These are phyloP conservation scores for Danaus chrysippus DNA, from an alignment of 2,888 invertebrate genomes.

Conservation along the genomic window DNA sequence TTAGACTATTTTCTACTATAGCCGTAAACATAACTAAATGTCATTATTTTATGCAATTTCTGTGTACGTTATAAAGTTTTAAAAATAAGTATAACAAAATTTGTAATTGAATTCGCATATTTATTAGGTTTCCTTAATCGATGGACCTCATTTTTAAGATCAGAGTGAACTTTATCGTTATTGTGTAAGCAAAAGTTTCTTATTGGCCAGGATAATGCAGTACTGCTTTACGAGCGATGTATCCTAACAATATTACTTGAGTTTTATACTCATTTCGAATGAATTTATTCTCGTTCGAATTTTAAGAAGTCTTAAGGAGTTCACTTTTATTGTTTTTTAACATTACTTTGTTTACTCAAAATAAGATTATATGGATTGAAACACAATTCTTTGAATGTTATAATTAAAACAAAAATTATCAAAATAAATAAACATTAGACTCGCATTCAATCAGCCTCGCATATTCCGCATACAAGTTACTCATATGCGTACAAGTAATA, in stretches of 20 bases:
- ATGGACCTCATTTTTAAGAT: constrained; percentile 6
- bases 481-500: constrained; percentile 2
- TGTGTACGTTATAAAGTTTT: too few relatives aligned
- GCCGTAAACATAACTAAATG: too few relatives aligned
- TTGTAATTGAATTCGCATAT: not conserved
- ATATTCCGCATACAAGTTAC: not conserved
- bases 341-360: not conserved
- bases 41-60: too few relatives aligned
- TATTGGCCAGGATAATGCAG: constrained; percentile 25
- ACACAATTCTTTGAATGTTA: not conserved
- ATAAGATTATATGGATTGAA: too few relatives aligned
- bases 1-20: too few relatives aligned
- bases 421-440: not conserved
- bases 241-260: constrained; percentile 33
- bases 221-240: constrained; percentile 30
- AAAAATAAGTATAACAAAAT: too few relatives aligned
- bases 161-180: constrained; percentile 6
- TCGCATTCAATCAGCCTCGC: constrained; percentile 1
- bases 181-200: constrained; percentile 23
- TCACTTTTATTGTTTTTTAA: not conserved
- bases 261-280: constrained; percentile 30
- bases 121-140: not conserved
- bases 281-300: constrained; percentile 2
- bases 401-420: not conserved
- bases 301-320: not conserved